Percentiles rank a stretch among this genome's conserved stretches.
Evolutionary conservation across 1,140 invertebrate species (phyloP).

Genomic region (Philaenus spumarius): DNA sequence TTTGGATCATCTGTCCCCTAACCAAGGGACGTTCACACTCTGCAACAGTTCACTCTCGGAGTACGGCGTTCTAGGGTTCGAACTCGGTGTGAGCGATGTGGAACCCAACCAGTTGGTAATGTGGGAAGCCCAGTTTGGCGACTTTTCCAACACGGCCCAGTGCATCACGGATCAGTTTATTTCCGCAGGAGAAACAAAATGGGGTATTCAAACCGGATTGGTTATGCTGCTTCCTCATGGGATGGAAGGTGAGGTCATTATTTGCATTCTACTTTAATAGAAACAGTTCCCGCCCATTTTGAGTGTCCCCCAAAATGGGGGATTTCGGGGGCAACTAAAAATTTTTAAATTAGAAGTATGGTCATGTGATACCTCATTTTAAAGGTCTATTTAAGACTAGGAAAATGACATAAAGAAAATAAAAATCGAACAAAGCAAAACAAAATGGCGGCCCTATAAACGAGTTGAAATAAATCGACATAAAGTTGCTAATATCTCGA

Average conservation of each 20-base stretch:
- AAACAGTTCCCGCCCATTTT: too few relatives aligned
- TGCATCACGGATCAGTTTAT: conserved; percentile 93
- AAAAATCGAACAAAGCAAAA: too few relatives aligned
- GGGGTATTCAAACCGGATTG: conserved; percentile 83
- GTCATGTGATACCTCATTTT: too few relatives aligned
- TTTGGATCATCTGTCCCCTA: conserved; percentile 60
- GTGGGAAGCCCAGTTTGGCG: conserved; percentile 99
- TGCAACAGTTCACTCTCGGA: conserved; percentile 54
- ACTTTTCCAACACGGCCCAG: conserved; percentile 96
- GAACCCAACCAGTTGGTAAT: conserved; percentile 72
- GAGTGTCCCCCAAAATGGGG: too few relatives aligned
- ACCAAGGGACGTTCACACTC: conserved; percentile 67
- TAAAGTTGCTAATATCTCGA: too few relatives aligned
- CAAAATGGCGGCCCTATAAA: too few relatives aligned
- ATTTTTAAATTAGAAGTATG: too few relatives aligned
- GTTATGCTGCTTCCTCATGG: conserved; percentile 94
- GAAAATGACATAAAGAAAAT: too few relatives aligned
- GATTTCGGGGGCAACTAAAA: too few relatives aligned
- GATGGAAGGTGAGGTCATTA: conserved; percentile 74
- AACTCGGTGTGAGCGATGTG: conserved; percentile 67
- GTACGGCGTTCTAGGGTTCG: conserved; percentile 72
- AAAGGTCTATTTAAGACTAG: too few relatives aligned
- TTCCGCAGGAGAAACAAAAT: conserved; percentile 89
- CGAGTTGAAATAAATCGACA: too few relatives aligned
- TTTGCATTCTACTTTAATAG: too few relatives aligned